Evolutionary conservation across 2,888 invertebrate species (phyloP), one percentile per base, ranked within the genome.

Genomic region (Conchocele bisecta): DNA sequence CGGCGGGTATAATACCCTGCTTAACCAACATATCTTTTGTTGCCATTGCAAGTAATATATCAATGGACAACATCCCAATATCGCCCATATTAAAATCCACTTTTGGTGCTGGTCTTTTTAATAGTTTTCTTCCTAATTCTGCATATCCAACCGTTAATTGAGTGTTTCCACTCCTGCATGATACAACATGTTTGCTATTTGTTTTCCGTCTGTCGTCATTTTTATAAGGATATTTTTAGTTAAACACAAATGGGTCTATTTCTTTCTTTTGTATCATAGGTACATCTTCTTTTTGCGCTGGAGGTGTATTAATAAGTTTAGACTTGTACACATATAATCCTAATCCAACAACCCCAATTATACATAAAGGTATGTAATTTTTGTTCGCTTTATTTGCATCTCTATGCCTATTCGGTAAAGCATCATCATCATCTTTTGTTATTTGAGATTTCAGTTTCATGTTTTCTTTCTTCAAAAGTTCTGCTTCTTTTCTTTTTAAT

Each of bases 81-180:
- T 60, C 31, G 28, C n/a, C 29, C 31, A 63, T 63, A 51, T 69
- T 69, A 51, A 61, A 51, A 53, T 61, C 61, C 5, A 61, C 57
- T 50, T 56, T 68, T 13, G 68, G 68, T 61, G 61, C 29, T 50
- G 28, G 61, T 50, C 35, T 68, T 28, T 39, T 68, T 15, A 68
- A 54, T 26, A 68, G 22, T 24, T 66, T 68, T 22, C 48, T 61
- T 51, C 48, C 41, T 37, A 68, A 39, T 39, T 68, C 48, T 50
- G 61, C 39, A 50, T 61, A 61, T 29, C 68, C 61, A 50, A 68
- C 39, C 37, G 61, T 68, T 54, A 68, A 33, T 31, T 33, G 29
- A 68, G 7, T 31, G 68, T 54, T 68, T 57, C 61, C 41, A 61
- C 61, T 46, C 50, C 61, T 20, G 60, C 56, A 28, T 69, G 69